These are phyloP conservation scores for Mirounga angustirostris DNA, from an alignment of 2,113 vertebrate genomes.

Conservation along the genomic window DNA sequence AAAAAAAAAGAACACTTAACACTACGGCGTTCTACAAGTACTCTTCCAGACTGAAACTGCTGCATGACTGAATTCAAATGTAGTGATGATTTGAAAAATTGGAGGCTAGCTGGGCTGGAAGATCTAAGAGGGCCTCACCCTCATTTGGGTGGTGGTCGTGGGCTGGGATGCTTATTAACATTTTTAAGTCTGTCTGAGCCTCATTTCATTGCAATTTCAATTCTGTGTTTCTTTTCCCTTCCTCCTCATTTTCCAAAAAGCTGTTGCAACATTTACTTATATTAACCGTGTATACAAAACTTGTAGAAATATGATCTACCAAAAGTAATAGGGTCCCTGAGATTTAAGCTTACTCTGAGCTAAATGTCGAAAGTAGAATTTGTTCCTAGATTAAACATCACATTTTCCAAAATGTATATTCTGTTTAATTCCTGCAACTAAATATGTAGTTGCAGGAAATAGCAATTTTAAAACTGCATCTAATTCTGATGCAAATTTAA, in stretches of 20 bases:
- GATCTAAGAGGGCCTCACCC: background rate
- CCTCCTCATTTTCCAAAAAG: constrained; percentile 22
- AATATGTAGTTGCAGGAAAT: background rate
- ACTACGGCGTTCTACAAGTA: background rate
- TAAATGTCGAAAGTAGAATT: constrained; percentile 14
- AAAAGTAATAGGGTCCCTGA: background rate
- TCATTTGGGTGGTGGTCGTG: background rate
- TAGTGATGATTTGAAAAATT: background rate
- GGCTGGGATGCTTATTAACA: background rate
- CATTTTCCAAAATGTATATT: background rate
- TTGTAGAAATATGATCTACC: background rate
- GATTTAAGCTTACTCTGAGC: background rate
- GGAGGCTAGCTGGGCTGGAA: background rate
- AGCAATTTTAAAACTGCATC: background rate
- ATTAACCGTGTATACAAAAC: background rate
- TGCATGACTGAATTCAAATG: background rate
- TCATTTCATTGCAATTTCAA: background rate
- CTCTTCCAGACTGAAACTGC: background rate
- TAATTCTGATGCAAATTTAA: constrained; percentile 28
- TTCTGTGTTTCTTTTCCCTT: background rate
- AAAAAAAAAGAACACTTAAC: background rate
- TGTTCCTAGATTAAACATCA: constrained; percentile 3
- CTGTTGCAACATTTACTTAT: background rate
- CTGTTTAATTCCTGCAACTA: background rate
- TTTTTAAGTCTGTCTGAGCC: background rate